Conservation (phyloP, 2,888 invertebrate species). For the Chaetoderma sp. region DNA sequence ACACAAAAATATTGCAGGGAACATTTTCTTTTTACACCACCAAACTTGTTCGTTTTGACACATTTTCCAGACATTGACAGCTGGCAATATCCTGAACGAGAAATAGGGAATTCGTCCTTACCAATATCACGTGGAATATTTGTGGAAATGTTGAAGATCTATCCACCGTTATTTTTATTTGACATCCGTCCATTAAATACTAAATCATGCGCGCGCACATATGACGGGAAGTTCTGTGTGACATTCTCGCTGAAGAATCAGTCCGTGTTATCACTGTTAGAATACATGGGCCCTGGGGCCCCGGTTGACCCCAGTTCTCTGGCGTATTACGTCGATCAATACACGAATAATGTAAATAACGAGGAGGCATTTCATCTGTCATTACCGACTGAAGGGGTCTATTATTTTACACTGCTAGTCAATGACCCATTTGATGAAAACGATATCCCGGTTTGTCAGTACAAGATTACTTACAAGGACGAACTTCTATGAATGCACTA, state of each 20-base stretch:
- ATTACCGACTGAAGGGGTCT: conserved; percentile 54
- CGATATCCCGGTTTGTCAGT: conserved; percentile 56
- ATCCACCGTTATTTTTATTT: conserved; percentile 59
- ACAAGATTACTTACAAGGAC: conserved; percentile 51
- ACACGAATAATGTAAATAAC: conserved; percentile 52
- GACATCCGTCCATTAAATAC: conserved; percentile 55
- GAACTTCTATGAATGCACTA: conserved; percentile 50
- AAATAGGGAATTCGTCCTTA: too few relatives aligned
- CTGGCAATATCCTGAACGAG: conserved; percentile 51
- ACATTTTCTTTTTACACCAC: conserved; percentile 54
- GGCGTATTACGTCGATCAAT: conserved; percentile 51
- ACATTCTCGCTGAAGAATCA: conserved; percentile 52
- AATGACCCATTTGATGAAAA: conserved; percentile 53
- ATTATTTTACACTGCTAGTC: conserved; percentile 54
- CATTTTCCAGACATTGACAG: conserved; percentile 54
- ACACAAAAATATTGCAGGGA: conserved; percentile 52
- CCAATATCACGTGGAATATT: conserved; percentile 45
- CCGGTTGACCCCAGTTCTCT: conserved; percentile 47
- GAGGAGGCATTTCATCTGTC: conserved; percentile 57
- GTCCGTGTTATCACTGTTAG: conserved; percentile 54
- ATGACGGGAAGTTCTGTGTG: conserved; percentile 53
- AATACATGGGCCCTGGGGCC: conserved; percentile 52
- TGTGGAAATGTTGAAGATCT: conserved; percentile 50
- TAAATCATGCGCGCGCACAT: conserved; percentile 52
- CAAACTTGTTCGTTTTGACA: conserved; percentile 51